A percentile compares a stretch with the other conserved stretches of the same genome.
phyloP scores from a whole-genome alignment of 2,113 vertebrate genomes.

The Heptranchias perlo region DNA sequence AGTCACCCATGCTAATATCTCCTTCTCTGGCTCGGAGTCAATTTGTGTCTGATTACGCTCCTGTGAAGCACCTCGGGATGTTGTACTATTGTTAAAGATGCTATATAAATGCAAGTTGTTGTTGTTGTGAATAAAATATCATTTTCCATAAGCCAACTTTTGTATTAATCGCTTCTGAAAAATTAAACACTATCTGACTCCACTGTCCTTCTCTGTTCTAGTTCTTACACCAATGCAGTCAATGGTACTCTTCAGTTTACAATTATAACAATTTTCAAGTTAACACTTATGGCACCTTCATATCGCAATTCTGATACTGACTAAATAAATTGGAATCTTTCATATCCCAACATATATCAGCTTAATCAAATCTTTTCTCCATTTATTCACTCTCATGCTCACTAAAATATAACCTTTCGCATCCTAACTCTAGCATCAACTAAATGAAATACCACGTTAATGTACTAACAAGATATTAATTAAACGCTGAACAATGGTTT shows the following conservation, averaged over 20 bases:
- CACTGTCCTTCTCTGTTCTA: background rate
- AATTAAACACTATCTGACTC: background rate
- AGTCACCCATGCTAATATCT: background rate
- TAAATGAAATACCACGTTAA: background rate
- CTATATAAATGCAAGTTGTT: background rate
- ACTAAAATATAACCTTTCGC: background rate
- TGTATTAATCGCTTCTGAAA: background rate
- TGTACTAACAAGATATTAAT: background rate
- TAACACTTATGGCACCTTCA: background rate
- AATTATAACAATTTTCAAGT: background rate
- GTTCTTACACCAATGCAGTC: background rate
- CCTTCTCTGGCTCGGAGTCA: background rate
- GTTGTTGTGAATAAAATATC: background rate
- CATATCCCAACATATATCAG: background rate
- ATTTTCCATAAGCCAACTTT: background rate
- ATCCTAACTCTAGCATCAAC: background rate
- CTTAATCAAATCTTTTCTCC: background rate
- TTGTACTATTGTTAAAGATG: background rate
- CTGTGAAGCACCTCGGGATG: background rate
- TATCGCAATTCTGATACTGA: background rate
- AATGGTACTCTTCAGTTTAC: background rate
- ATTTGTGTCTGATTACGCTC: background rate
- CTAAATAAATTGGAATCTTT: background rate
- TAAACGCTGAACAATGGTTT: background rate
- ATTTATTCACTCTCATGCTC: background rate